A percentile compares a stretch with the other conserved stretches of the same genome.
These are phyloP conservation scores for Paradoxurus hermaphroditus DNA, from an alignment of 2,113 vertebrate species.

Conservation along the genomic window DNA sequence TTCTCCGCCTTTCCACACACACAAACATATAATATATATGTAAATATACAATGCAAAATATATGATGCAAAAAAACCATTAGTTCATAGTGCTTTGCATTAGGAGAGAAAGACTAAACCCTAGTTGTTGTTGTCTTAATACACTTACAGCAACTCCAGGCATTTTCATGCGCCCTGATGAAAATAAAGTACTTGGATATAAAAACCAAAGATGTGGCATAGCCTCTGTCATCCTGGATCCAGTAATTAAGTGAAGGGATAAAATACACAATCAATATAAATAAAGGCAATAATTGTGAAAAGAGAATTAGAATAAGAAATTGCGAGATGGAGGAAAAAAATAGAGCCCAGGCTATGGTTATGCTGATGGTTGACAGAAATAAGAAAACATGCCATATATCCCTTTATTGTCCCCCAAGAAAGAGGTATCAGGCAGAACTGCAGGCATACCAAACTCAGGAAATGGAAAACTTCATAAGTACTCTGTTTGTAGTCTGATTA, in stretches of 20 bases:
- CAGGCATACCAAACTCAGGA: not conserved
- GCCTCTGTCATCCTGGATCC: not conserved
- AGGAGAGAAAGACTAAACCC: not conserved
- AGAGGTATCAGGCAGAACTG: not conserved
- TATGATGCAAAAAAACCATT: not conserved
- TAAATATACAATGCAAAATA: not conserved
- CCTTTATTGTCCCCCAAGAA: not conserved
- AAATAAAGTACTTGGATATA: not conserved
- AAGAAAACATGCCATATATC: not conserved
- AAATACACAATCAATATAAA: not conserved
- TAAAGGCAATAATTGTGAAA: not conserved
- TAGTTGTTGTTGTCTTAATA: not conserved
- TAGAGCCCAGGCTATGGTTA: fast-evolving
- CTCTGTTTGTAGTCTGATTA: not conserved
- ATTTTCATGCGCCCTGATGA: not conserved
- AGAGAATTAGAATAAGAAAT: not conserved
- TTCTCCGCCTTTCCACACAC: not conserved
- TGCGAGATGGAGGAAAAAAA: not conserved
- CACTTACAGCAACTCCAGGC: not conserved
- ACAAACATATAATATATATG: no score
- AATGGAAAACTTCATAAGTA: fast-evolving
- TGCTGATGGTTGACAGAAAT: not conserved
- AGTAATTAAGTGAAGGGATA: not conserved
- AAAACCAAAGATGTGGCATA: not conserved
- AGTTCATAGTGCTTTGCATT: not conserved